Evolutionary conservation across 2,797 vertebrate genomes (phyloP).

Genomic region (Alosa sapidissima): DNA sequence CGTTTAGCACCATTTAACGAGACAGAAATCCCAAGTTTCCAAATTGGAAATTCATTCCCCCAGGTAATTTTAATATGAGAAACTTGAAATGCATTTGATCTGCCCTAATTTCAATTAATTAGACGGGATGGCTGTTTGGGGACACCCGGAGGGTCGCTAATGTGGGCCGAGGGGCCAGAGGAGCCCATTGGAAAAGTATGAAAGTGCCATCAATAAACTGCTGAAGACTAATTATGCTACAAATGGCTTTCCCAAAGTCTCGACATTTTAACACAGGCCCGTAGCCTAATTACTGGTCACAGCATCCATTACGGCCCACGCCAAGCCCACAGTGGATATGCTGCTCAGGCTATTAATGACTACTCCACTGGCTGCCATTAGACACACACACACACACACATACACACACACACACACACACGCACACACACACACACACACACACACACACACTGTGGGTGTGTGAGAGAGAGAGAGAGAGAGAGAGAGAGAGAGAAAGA

Average conservation of each 20-base stretch:
- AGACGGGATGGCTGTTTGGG: conserved; percentile 79
- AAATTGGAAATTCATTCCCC: conserved; percentile 84
- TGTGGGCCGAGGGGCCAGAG: conserved; percentile 68
- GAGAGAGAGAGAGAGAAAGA: neutral
- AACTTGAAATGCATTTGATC: conserved; percentile 84
- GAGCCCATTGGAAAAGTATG: conserved; percentile 74
- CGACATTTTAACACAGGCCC: conserved; percentile 78
- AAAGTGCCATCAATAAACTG: conserved; percentile 82
- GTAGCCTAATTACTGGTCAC: conserved; percentile 79
- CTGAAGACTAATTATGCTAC: conserved; percentile 80
- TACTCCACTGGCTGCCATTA: conserved; percentile 63
- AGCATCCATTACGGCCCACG: conserved; percentile 76
- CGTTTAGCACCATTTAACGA: conserved; percentile 76
- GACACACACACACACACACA: conserved; percentile 43
- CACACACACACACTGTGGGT: neutral
- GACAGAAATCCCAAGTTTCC: conserved; percentile 81
- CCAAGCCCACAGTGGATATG: conserved; percentile 65
- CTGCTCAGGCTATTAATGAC: conserved; percentile 69
- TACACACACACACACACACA: neutral
- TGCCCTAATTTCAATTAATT: conserved; percentile 87
- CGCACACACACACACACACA: conserved; percentile 6
- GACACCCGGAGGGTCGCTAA: conserved; percentile 75
- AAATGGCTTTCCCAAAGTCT: conserved; percentile 81
- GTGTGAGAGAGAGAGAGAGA: neutral
- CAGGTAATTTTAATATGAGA: conserved; percentile 82